Evolutionary conservation across 2,113 vertebrate species (phyloP), one percentile per base, ranked within the genome.

Genomic region (Pelodiscus sinensis): DNA sequence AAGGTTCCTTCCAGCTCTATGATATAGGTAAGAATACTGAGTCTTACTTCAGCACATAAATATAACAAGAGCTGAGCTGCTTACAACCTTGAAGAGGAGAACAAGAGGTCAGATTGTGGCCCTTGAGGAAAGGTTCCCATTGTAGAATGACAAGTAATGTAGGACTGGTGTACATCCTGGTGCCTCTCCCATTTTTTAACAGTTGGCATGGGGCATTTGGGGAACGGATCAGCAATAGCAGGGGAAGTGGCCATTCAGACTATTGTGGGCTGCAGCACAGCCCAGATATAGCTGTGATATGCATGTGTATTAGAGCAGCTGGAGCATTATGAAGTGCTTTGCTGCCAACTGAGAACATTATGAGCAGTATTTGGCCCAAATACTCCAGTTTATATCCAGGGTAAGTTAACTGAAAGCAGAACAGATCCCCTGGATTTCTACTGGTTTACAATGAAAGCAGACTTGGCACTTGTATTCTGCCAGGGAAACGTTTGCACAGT

Each of bases 21-120:
- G 44, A 44, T 44, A 44, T 44, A 44, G 44, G 44, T 44, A 44
- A 44, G 44, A 44, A 44, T 44, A 44, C 44, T 44, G 44, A 44
- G 44, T 6, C 44, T 44, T 44, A 44, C 44, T 44, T 5, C 44
- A 44, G 5, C 44, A 44, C 44, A 44, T 44, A 44, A 44, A 44
- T 44, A 6, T 44, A 44, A 44, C 44, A 44, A 44, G 16, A 2
- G 21, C 44, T 22, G 29, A 24, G 29, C 55, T 11, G 38, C 24
- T 44, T 0, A 0, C 56, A 6, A 81, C 54, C 19, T 55, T 21
- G 35, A 88, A 85, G 86, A 88, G 4, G 31, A 81, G 22, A n/a
- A 73, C 16, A 19, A n/a, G 85, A 27, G 29, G 83, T 2, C 25
- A 86, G 50, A 79, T 16, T 44, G 31, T 3, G 0, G 79, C 25